These are phyloP conservation scores for Elmis aenea DNA, from an alignment of 2,888 invertebrate genomes.

Conservation along the genomic window DNA sequence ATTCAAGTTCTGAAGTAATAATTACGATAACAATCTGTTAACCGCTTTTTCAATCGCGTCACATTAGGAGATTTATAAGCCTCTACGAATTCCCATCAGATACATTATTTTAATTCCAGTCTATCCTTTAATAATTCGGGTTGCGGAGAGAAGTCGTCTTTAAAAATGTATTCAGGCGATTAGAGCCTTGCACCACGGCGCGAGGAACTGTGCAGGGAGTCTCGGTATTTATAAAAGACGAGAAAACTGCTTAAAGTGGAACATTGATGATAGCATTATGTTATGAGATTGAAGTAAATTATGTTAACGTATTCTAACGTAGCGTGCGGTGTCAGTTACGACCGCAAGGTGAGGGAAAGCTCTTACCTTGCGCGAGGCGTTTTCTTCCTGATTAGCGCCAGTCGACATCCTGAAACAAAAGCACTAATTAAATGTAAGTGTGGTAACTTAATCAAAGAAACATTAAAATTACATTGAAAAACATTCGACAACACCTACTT, in stretches of 20 bases:
- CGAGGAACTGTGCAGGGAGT: constrained; percentile 24
- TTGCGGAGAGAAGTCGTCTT: constrained; percentile 31
- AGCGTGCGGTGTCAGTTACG: constrained; percentile 18
- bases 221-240: constrained; percentile 32
- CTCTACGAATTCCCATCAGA: constrained; percentile 28
- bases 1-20: background rate
- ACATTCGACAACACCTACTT: too few relatives aligned
- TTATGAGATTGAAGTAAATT: constrained; percentile 34
- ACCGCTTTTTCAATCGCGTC: constrained; percentile 27
- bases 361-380: constrained; percentile 12
- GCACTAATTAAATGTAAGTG: constrained; percentile 9
- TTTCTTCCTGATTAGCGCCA: constrained; percentile 11
- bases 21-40: constrained; percentile 26
- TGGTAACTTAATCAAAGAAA: too few relatives aligned
- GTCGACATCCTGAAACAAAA: constrained; percentile 8
- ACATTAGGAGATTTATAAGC: constrained; percentile 22
- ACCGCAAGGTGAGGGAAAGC: constrained; percentile 15
- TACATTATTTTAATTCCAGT: constrained; percentile 33
- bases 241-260: constrained; percentile 34
- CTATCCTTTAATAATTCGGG: constrained; percentile 35
- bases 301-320: constrained; percentile 28
- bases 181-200: constrained; percentile 29
- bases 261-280: constrained; percentile 32
- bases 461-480: too few relatives aligned
- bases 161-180: constrained; percentile 36